Base-by-base conservation (phyloP, 2,797 vertebrate species). In the Acrossocheilus wenchowensis region DNA sequence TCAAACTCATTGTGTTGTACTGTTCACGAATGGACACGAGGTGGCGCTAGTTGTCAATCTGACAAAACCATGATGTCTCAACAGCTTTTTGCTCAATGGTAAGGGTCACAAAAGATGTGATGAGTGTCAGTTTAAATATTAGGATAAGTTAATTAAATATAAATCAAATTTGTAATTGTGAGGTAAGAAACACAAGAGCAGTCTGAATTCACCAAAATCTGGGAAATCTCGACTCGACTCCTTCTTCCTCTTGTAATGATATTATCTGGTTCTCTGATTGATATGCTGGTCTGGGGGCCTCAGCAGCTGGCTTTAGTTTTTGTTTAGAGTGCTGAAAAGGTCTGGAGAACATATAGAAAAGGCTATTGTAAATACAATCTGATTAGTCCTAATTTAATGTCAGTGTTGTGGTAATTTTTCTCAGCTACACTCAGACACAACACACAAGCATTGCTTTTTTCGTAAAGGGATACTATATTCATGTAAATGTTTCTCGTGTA, bases 11-110 rank as follows among this genome's bases (percentile, higher is more conserved):
- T 14, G 2, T 71, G 17, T 45, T 85, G 83, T 41, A 71, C 48
- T 71, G 39, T n/a, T 60, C 54, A 34, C 5, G 54, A 62, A 80
- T 80, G 52, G 68, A 73, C 84, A 80, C 26, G 5, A 72, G 39
- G 19, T 17, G 84, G 66, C 66, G 60, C 12, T 60, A 62, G 14
- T 7, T 54, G 41, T 57, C 52, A 30, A 72, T n/a, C 50, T 66
- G 57, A 64, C 14, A 6, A 66, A 66, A 34, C 30, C 62, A 34
- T 66, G 6, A 34, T 6, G 30, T 17, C 30, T 64, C 26, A 64
- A 6, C 11, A 30, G 5, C 60, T 34, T 66, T 66, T 66, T 66
- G 62, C 6, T 66, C 30, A 34, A 17, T 34, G 14, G 0, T 4
- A 15, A 17, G 26, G 64, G 64, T 66, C 12, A 66, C 64, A 34